phyloP scores from a whole-genome alignment of 1,140 invertebrate species.

The Tyrophagus putrescentiae region DNA sequence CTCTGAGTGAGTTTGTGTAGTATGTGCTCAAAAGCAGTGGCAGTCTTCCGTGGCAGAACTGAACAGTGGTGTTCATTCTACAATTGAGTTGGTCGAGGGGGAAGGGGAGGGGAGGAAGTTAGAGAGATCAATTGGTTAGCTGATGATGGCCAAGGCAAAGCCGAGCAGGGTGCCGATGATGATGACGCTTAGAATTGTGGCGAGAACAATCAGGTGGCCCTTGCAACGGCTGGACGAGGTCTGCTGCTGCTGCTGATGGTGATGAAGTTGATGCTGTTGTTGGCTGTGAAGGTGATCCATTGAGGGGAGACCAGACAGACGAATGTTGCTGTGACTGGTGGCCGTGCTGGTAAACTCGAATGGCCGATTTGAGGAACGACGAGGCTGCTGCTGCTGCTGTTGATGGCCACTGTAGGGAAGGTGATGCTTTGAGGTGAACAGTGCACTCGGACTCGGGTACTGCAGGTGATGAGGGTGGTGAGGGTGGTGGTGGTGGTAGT shows the following conservation, averaged over 20 bases:
- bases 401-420: too few relatives aligned
- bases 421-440: too few relatives aligned
- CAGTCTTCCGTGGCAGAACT: too few relatives aligned
- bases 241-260: neutral
- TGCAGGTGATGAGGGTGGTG: neutral
- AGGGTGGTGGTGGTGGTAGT: neutral
- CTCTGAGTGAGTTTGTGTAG: too few relatives aligned
- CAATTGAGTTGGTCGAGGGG: too few relatives aligned
- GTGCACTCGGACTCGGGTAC: neutral
- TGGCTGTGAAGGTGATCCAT: neutral
- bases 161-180: slow-evolving; percentile 31
- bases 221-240: too few relatives aligned
- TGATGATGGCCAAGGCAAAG: slow-evolving; percentile 30
- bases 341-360: neutral
- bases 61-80: too few relatives aligned
- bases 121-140: too few relatives aligned
- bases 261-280: neutral
- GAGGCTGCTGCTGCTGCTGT: too few relatives aligned
- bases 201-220: slow-evolving; percentile 31
- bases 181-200: slow-evolving; percentile 32
- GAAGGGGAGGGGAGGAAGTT: too few relatives aligned
- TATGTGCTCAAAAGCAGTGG: too few relatives aligned
- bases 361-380: neutral
- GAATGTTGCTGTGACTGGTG: neutral
- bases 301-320: neutral